phyloP scores from a whole-genome alignment of 2,113 vertebrate genomes.

The Promerops cafer region DNA sequence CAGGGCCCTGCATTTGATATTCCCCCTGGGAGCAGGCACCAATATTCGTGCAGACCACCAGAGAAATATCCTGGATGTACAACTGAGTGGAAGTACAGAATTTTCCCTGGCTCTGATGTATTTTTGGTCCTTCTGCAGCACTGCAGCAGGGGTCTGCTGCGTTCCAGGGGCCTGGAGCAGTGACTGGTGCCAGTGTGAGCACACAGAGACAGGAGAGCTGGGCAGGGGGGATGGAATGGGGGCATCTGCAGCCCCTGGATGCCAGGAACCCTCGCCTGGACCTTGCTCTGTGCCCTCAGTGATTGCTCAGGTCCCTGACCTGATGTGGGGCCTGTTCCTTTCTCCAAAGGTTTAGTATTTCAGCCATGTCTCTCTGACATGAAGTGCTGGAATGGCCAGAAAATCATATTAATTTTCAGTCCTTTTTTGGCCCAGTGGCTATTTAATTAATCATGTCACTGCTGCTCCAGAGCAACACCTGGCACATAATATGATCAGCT shows the following conservation, averaged over 20 bases:
- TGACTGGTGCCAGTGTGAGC: accelerated
- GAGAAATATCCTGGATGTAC: neutral
- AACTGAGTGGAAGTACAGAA: accelerated
- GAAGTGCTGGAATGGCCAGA: neutral
- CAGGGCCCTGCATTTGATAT: accelerated
- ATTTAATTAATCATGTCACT: neutral
- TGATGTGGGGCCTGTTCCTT: neutral
- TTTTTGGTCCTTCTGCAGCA: accelerated
- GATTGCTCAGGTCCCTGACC: accelerated
- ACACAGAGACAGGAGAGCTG: accelerated
- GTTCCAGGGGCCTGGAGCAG: neutral
- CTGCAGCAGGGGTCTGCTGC: neutral
- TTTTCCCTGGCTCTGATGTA: neutral
- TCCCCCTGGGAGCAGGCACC: neutral
- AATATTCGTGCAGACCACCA: accelerated
- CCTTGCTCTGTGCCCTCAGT: neutral
- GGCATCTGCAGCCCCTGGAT: neutral
- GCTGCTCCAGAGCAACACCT: neutral
- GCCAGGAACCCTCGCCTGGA: accelerated
- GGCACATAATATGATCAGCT: neutral
- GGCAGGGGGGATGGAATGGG: too few species aligned
- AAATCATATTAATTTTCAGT: neutral
- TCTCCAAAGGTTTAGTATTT: neutral
- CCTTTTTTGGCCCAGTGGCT: neutral
- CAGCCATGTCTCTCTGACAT: neutral